Conservation (phyloP, 2,113 vertebrate species). For the Laticauda colubrina region DNA sequence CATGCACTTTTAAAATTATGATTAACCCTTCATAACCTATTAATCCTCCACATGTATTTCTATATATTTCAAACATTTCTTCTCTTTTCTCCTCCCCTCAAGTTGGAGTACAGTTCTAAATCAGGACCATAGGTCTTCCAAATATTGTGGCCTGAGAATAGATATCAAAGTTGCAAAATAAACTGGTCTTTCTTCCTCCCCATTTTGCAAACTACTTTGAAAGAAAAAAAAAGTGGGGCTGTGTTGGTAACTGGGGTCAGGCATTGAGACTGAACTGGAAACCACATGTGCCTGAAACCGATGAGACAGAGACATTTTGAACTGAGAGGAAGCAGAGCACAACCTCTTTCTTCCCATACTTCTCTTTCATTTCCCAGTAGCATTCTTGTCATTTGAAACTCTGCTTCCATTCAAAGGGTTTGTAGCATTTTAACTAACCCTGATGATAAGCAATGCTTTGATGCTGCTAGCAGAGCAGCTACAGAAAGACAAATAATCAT, state of each 20-base stretch:
- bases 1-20: not conserved
- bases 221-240: not conserved
- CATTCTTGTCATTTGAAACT: not conserved
- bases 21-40: not conserved
- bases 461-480: not conserved
- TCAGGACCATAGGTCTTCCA: not conserved
- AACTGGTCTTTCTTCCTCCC: not conserved
- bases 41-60: not conserved
- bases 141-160: not conserved
- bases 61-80: not conserved
- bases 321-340: not conserved
- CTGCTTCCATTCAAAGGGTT: not conserved
- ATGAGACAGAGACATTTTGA: not conserved
- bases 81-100: not conserved
- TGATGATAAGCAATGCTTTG: not conserved
- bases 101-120: not conserved
- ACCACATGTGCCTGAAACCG: not conserved
- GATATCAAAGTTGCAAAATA: not conserved
- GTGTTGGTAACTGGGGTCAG: not conserved
- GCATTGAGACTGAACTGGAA: not conserved
- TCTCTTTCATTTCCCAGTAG: not conserved
- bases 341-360: not conserved
- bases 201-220: not conserved
- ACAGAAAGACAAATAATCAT: not conserved
- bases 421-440: too few species aligned